Evolutionary conservation across 2,888 invertebrate species (phyloP).

Genomic region (Pycnomerus fuliginosus): DNA sequence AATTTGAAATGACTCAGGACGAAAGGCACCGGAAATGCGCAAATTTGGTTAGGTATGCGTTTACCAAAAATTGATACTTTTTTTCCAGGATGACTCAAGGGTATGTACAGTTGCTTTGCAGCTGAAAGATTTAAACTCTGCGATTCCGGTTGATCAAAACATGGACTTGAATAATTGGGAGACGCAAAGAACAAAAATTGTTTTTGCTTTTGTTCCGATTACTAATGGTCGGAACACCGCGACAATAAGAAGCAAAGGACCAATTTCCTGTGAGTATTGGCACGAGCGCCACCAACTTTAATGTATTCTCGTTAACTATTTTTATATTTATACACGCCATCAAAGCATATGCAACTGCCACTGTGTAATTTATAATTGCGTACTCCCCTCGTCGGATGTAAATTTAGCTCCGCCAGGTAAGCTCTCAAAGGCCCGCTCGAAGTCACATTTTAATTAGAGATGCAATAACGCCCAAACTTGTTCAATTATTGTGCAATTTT

Average conservation of each 20-base stretch:
- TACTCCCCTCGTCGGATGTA: constrained; percentile 13
- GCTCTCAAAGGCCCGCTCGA: neutral
- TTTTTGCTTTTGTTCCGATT: too few relatives aligned
- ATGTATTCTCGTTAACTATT: constrained; percentile 17
- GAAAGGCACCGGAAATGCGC: too few relatives aligned
- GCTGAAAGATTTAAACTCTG: too few relatives aligned
- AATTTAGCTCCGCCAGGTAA: constrained; percentile 18
- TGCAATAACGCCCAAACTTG: constrained; percentile 1
- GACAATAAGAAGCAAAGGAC: neutral
- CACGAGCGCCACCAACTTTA: constrained; percentile 14
- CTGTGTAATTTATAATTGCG: constrained; percentile 20
- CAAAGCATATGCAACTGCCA: constrained; percentile 19
- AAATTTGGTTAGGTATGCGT: too few relatives aligned
- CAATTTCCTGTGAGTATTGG: constrained; percentile 11
- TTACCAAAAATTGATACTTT: neutral
- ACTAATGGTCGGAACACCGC: neutral
- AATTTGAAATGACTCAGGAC: too few relatives aligned
- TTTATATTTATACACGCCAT: constrained; percentile 14
- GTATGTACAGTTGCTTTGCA: constrained; percentile 1
- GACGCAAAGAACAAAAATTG: neutral
- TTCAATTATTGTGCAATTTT: constrained; percentile 22
- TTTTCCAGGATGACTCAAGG: neutral
- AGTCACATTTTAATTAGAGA: neutral
- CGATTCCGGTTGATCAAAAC: neutral
- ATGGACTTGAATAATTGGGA: neutral